Percentiles rank a stretch among this genome's conserved stretches.
These are phyloP conservation scores for Tautogolabrus adspersus DNA, from an alignment of 2,113 vertebrate species.

Conservation along the genomic window DNA sequence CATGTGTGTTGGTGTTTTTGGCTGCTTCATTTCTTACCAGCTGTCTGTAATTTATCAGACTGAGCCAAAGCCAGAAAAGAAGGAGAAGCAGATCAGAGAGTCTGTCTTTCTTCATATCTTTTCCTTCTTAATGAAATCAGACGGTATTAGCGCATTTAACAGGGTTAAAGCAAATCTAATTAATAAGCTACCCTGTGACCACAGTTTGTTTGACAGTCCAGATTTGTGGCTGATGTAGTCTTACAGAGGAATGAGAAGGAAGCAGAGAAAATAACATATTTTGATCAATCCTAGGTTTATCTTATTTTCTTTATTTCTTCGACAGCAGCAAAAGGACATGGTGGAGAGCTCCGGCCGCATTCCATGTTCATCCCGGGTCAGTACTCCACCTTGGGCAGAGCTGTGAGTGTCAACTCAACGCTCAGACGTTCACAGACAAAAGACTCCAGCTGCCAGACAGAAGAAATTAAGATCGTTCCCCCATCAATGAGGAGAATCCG, in stretches of 20 bases:
- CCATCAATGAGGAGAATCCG: slow-evolving; percentile 96
- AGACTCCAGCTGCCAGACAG: slow-evolving; percentile 96
- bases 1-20: slow-evolving; percentile 21
- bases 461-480: slow-evolving; percentile 92
- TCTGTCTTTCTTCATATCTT: slow-evolving; percentile 48
- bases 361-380: slow-evolving; percentile 90
- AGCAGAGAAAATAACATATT: neutral
- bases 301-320: slow-evolving; percentile 60
- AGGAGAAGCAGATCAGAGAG: slow-evolving; percentile 24
- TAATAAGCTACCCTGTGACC: slow-evolving; percentile 67
- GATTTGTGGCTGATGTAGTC: neutral
- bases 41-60: slow-evolving; percentile 47
- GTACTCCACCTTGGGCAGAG: slow-evolving; percentile 89
- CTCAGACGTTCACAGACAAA: slow-evolving; percentile 86
- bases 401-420: slow-evolving; percentile 81
- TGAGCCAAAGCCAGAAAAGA: slow-evolving; percentile 29
- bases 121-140: slow-evolving; percentile 75
- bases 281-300: slow-evolving; percentile 21
- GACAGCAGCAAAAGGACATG: slow-evolving; percentile 82
- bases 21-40: slow-evolving; percentile 41
- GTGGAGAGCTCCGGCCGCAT: slow-evolving; percentile 86
- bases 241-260: neutral
- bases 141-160: slow-evolving; percentile 69
- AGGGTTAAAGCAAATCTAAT: slow-evolving; percentile 73
- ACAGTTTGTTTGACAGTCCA: slow-evolving; percentile 50